Evolutionary conservation across 1,140 invertebrate genomes (phyloP), one percentile per base, ranked within the genome.

Genomic region (Cotesia vestalis): DNA sequence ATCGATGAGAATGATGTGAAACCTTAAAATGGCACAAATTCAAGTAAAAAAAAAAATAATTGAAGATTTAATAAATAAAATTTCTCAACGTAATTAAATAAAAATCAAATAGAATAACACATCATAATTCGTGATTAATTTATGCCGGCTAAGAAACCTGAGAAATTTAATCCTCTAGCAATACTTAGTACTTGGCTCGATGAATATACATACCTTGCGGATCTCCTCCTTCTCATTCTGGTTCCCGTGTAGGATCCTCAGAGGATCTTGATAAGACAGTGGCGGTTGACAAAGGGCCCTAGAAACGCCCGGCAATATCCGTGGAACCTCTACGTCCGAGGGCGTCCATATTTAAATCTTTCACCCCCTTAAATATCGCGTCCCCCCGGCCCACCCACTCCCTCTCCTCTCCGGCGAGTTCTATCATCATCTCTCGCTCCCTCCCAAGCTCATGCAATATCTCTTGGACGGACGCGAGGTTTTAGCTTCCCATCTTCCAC

Each of bases 301-400:
- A 71, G 81, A 71, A 78, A 83, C 82, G 82, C 83, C 83, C 77
- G 72, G 64, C 76, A 73, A 78, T 79, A 81, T 83, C 77, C 80
- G 77, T 75, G 78, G 78, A 81, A 80, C 75, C 77, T 79, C 81
- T 82, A 46, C 6, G 11, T 76, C 79, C 78, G 81, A 76, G 78
- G 83, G 82, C 82, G 82, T 84, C 72, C 82, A 84, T 84, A 84
- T 82, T 82, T 81, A 82, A 81, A 80, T 81, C 73, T 46, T 46
- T 46, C 72, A 72, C 66, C 71, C 46, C 14, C 63, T 36, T 46
- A 46, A 46, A 46, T 46, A 46, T 46, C 40, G 40, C 64, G 69
- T 76, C 77, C 73, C 70, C 70, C 72, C 67, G 60, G 73, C 60
- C 66, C 59, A 74, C 68, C 69, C 20, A 40, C 61, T 38, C 64